Base-by-base conservation (phyloP, 2,888 invertebrate species). In the Macrosoma leucophasiata region DNA sequence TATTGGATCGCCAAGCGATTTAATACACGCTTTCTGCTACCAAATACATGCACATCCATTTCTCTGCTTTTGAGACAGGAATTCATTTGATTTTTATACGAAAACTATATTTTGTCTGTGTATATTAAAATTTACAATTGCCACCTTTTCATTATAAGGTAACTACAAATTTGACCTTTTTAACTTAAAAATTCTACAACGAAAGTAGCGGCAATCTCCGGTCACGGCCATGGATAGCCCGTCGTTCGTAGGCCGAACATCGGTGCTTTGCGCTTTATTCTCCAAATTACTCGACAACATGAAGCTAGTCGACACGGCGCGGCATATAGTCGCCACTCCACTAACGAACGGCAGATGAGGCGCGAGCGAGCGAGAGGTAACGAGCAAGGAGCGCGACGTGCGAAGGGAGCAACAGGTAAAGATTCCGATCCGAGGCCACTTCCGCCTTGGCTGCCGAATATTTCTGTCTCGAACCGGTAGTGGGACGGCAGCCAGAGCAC, bases 351-450 rank as follows among this genome's bases (percentile, higher is more conserved):
- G 46, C 46, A 41, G 44, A 49, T 41, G 49, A 49, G 53, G 46
- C 36, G 46, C 41, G 65, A 55, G 67, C 43, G 50, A 76, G 63
- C 44, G 81, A 71, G 84, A 82, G 46, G 39, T 55, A 51, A 51
- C 48, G 52, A 62, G 57, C 55, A 52, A 62, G 63, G 69, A 63
- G 62, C 50, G 70, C 60, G 65, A 72, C 71, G 76, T 74, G 76
- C 66, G 78, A 77, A 81, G 79, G 82, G 84, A 82, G 82, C 82
- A 82, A 84, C 84, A 82, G 84, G 82, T 82, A 84, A 82, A 81
- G 84, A 84, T 84, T 82, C 82, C 82, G 84, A 84, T 82, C 82
- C 82, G 84, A 84, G 82, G 82, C 79, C 81, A 84, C 82, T 84
- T 84, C 84, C 84, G 84, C 81, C 82, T 84, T 82, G 74, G 82